Evolutionary conservation across 1,140 invertebrate genomes (phyloP).

Genomic region (Drosophila ananassae): DNA sequence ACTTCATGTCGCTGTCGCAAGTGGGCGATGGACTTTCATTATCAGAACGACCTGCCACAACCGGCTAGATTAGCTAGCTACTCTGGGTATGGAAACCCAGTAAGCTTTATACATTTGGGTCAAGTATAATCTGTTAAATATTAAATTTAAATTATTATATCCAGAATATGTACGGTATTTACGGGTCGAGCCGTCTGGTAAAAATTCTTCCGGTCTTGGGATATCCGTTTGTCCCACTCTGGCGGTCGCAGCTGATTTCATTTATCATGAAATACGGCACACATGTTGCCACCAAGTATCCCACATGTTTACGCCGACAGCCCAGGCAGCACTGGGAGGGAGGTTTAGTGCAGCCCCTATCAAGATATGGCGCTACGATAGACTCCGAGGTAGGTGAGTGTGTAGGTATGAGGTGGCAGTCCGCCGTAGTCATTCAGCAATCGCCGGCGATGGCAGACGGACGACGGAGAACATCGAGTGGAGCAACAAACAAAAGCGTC

Average conservation of each 20-base stretch:
- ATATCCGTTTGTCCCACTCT: constrained; percentile 4
- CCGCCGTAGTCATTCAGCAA: constrained; percentile 2
- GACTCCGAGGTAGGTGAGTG: neutral
- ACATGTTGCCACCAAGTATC: neutral
- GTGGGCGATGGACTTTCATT: constrained; percentile 15
- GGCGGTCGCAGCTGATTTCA: constrained; percentile 4
- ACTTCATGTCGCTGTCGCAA: constrained; percentile 26
- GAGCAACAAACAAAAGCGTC: neutral
- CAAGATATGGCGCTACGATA: constrained; percentile 4
- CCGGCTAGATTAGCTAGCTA: constrained; percentile 12
- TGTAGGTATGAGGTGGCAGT: neutral
- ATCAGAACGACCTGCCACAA: constrained; percentile 37
- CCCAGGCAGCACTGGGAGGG: neutral
- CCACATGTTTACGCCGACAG: neutral
- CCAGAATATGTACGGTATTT: neutral
- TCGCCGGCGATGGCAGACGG: constrained; percentile 4
- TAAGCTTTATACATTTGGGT: neutral
- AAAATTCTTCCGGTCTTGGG: neutral
- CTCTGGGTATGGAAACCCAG: neutral
- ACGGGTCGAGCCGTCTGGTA: neutral
- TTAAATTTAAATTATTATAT: neutral
- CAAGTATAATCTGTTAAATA: neutral
- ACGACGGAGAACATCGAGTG: neutral
- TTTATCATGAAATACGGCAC: constrained; percentile 2
- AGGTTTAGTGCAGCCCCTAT: neutral